Base-by-base conservation (phyloP, 53 echinoderm and acorn worm genomes). In the Holothuria scabra region DNA sequence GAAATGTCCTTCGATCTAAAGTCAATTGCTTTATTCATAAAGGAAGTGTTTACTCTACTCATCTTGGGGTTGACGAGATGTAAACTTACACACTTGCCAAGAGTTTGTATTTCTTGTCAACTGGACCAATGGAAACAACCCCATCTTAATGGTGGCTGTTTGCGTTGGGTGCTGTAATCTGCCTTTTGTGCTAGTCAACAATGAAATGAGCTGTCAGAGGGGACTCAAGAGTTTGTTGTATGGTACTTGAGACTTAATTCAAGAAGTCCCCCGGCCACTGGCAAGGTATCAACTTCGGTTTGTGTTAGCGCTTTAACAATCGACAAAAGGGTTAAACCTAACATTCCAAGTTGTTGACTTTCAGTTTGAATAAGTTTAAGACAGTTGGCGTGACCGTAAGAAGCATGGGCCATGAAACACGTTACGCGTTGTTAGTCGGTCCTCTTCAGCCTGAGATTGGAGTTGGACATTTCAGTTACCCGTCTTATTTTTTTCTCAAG, bases 1-100 rank as follows among this genome's bases (percentile, higher is more conserved):
- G 52, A 69, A 41, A 69, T 69, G 69, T 69, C 69, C 69, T 69
- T 69, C 69, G 38, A 41, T 34, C 34, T 69, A 69, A 69, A 69
- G 69, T 69, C 69, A 69, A 69, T 69, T 69, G 69, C 35, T 69
- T 69, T 41, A 69, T 69, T 69, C 35, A 69, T 69, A 69, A 32
- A 69, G 38, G 38, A 12, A 35, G 35, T 69, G 22, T 69, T 69
- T 69, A 33, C 35, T 33, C 18, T 69, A 10, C 30, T 22, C 52
- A 69, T 20, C 34, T n/a, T 69, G 22, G 14, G 34, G 69, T 69
- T 7, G 69, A 69, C 69, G 38, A 69, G 18, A 16, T 38, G 35
- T 41, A 69, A 69, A 69, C 69, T 69, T 34, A 69, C 69, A 69
- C 69, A 34, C 31, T 35, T 69, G 69, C 69, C 6, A 41, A 34